A percentile compares a stretch with the other conserved stretches of the same genome.
Conservation (phyloP, 2,797 vertebrate species). For the Chromis chromis region DNA sequence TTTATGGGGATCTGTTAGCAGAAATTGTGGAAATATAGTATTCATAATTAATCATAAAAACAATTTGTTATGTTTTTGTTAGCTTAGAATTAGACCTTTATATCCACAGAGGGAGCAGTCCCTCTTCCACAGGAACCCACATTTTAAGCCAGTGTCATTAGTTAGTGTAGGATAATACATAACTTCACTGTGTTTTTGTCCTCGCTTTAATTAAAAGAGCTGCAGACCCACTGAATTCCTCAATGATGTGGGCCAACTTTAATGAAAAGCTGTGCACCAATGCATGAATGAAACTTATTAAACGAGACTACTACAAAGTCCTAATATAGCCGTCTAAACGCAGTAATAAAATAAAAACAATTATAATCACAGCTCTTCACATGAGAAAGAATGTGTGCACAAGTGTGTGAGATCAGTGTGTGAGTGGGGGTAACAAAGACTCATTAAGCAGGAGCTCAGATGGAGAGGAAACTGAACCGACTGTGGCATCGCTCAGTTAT, state of each 20-base stretch:
- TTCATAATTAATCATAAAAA: too few relatives aligned
- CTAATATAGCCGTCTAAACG: not conserved
- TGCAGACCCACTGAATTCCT: not conserved
- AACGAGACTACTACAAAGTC: not conserved
- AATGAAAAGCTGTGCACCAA: not conserved
- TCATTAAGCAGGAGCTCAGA: too few relatives aligned
- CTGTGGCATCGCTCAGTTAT: not conserved
- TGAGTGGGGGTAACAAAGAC: too few relatives aligned
- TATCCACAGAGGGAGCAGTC: too few relatives aligned
- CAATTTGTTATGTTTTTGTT: too few relatives aligned
- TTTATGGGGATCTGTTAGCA: too few relatives aligned
- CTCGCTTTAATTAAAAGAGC: not conserved
- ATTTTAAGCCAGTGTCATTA: not conserved
- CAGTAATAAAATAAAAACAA: not conserved
- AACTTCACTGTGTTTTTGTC: too few relatives aligned
- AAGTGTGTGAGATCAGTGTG: conserved; percentile 5
- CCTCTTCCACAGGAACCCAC: not conserved
- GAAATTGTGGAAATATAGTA: too few relatives aligned
- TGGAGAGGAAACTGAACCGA: too few relatives aligned
- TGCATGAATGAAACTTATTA: not conserved
- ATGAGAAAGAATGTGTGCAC: not conserved
- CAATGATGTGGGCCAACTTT: not conserved
- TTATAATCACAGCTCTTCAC: not conserved
- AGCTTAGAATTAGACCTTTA: too few relatives aligned
- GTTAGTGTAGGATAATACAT: not conserved